Evolutionary conservation across 2,797 vertebrate genomes (phyloP).

Genomic region (Halcyon chelicuti): DNA sequence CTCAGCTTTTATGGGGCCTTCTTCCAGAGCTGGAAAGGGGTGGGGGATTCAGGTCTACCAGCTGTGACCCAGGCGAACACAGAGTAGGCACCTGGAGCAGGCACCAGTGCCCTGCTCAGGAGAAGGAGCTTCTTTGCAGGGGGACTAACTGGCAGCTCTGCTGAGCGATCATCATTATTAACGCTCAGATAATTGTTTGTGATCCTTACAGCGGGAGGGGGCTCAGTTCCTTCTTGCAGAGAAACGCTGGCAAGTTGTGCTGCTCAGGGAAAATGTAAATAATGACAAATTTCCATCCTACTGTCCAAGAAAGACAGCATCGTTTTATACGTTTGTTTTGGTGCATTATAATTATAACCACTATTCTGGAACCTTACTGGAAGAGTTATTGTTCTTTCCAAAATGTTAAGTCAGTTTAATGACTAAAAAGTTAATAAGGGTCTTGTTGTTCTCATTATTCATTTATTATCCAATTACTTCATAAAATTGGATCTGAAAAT

Average conservation of each 20-base stretch:
- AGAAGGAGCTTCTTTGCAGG: background rate
- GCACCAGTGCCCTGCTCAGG: background rate
- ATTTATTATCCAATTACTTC: constrained; percentile 52
- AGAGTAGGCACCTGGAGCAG: too few relatives aligned
- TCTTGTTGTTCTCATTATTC: constrained; percentile 42
- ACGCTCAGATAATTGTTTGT: background rate
- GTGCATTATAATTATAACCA: background rate
- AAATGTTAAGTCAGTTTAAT: constrained; percentile 36
- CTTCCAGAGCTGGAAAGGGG: background rate
- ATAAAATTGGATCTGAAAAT: constrained; percentile 39
- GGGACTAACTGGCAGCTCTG: accelerated
- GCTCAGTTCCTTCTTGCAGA: background rate
- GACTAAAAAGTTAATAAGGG: constrained; percentile 32
- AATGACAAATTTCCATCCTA: constrained; percentile 49
- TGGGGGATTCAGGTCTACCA: background rate
- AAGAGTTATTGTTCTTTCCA: constrained; percentile 44
- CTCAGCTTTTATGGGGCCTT: background rate
- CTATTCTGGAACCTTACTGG: background rate
- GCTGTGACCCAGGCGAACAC: background rate
- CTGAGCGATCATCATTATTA: background rate
- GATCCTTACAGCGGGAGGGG: background rate
- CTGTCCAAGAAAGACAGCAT: constrained; percentile 44
- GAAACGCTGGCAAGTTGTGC: background rate
- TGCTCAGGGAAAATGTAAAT: constrained; percentile 23
- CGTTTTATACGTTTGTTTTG: constrained; percentile 31